A percentile compares a stretch with the other conserved stretches of the same genome.
Conservation (phyloP, 2,113 vertebrate species). For the Dicerorhinus sumatrensis region DNA sequence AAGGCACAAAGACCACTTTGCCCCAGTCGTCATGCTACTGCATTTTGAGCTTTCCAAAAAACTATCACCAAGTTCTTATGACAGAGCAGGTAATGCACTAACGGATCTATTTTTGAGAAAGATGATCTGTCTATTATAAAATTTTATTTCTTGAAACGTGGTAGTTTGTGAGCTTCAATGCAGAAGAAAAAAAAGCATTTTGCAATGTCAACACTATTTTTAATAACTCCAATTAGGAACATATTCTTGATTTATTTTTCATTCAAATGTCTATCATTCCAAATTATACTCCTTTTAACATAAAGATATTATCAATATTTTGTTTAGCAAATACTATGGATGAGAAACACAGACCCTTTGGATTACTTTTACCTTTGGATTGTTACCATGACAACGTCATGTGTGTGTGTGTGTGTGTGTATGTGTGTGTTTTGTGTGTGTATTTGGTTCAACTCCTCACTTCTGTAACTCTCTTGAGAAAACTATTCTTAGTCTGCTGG, state of each 20-base stretch:
- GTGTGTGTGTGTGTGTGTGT: too few relatives aligned
- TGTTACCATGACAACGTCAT: too few relatives aligned
- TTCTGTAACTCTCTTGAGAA: not conserved
- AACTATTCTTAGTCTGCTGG: not conserved
- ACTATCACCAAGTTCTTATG: not conserved
- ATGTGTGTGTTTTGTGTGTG: not conserved
- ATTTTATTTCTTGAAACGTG: not conserved
- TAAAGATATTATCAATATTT: not conserved
- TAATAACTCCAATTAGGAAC: not conserved
- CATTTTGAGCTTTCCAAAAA: too few relatives aligned
- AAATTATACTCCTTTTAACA: not conserved
- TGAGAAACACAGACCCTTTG: not conserved
- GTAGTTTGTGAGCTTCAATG: not conserved
- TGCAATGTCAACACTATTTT: not conserved
- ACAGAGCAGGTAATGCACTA: not conserved
- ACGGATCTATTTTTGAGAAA: too few relatives aligned
- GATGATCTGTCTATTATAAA: not conserved
- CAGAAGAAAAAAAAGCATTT: not conserved
- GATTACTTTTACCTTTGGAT: not conserved
- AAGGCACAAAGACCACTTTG: too few relatives aligned
- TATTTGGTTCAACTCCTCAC: not conserved
- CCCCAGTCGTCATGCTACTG: fast-evolving
- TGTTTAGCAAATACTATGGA: not conserved
- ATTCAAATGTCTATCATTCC: not conserved
- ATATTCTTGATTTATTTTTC: not conserved